Conservation (phyloP, 2,113 vertebrate genomes). For the Brachypodius melanocephalos region DNA sequence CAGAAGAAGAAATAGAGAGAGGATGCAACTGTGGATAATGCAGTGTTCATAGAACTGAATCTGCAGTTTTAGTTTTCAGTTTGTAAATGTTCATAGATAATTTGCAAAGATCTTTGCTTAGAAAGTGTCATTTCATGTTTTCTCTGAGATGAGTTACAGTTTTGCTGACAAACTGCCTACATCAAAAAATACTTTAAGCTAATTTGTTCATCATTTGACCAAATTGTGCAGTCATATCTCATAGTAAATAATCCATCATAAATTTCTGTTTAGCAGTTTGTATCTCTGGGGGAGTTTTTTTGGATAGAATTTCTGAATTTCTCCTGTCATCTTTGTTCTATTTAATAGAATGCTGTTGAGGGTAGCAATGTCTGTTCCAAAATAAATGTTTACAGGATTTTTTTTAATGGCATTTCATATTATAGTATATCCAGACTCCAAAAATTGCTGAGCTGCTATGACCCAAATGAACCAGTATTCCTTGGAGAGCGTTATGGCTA, state of each 20-base stretch:
- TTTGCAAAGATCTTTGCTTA: neutral
- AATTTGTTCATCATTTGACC: neutral
- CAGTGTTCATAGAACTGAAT: neutral
- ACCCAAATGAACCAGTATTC: slow-evolving; percentile 81
- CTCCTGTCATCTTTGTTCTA: neutral
- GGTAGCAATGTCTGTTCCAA: neutral
- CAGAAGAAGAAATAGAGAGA: neutral
- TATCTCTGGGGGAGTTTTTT: neutral
- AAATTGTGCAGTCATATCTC: neutral
- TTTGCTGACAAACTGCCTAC: neutral
- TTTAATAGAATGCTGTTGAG: neutral
- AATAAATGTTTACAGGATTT: neutral
- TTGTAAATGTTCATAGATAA: neutral
- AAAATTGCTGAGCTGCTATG: slow-evolving; percentile 89
- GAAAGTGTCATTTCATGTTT: neutral
- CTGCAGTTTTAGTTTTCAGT: neutral
- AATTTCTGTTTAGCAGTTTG: neutral
- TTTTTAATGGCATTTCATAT: neutral
- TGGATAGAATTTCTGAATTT: neutral
- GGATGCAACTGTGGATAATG: neutral
- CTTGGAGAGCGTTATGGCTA: slow-evolving; percentile 95
- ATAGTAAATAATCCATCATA: neutral
- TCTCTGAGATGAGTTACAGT: neutral
- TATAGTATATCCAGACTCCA: slow-evolving; percentile 86
- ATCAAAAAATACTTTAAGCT: neutral